Conservation (phyloP, 2,797 vertebrate species). For the Caiman crocodilus region DNA sequence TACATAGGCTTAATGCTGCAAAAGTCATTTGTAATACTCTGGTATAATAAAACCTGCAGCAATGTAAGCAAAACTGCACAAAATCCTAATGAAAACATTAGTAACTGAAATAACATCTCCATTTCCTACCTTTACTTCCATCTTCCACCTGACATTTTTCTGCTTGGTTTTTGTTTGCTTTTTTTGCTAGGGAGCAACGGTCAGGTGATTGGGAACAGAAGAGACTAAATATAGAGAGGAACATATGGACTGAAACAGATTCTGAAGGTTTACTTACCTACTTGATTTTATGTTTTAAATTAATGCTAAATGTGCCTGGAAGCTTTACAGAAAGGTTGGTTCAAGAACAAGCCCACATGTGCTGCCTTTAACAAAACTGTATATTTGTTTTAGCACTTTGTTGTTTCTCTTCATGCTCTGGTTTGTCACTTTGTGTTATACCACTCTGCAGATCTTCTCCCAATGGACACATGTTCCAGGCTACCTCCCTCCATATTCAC, state of each 20-base stretch:
- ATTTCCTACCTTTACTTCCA: not conserved
- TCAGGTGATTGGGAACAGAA: not conserved
- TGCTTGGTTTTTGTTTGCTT: not conserved
- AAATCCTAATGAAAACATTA: not conserved
- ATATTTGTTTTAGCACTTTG: fast-evolving
- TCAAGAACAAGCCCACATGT: not conserved
- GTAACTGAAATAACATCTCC: not conserved
- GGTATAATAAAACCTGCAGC: not conserved
- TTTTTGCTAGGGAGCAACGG: fast-evolving
- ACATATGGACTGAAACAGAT: not conserved
- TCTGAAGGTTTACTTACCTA: not conserved
- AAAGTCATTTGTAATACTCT: not conserved
- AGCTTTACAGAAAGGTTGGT: not conserved
- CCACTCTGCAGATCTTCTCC: not conserved
- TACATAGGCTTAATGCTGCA: too few species aligned
- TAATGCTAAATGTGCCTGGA: not conserved
- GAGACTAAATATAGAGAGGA: not conserved
- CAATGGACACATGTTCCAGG: not conserved
- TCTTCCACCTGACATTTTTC: not conserved
- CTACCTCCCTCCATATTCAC: not conserved
- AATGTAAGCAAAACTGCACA: not conserved
- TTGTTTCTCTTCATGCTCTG: not conserved
- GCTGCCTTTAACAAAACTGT: not conserved
- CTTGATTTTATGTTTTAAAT: not conserved
- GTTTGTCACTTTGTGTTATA: not conserved